These are phyloP conservation scores for Parazoanthus darwini DNA, from an alignment of 92 coral and sea anemone species.

Conservation along the genomic window DNA sequence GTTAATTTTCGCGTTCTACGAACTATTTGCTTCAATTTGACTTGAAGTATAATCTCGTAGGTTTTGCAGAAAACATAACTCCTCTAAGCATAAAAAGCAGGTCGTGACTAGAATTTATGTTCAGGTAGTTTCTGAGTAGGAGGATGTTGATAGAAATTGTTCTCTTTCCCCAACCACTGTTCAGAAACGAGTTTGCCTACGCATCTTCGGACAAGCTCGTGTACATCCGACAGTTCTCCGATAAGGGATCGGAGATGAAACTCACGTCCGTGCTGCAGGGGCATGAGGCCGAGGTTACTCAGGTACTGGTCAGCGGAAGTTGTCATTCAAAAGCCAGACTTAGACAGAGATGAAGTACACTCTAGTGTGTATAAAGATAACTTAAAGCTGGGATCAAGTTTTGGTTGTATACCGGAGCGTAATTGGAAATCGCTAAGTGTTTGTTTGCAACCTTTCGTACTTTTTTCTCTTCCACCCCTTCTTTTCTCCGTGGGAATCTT, in stretches of 20 bases:
- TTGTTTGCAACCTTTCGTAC: too few relatives aligned
- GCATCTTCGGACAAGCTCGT: constrained; percentile 97
- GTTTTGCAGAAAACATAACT: too few relatives aligned
- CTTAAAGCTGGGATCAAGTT: too few relatives aligned
- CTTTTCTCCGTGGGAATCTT: too few relatives aligned
- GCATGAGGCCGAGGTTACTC: constrained; percentile 98
- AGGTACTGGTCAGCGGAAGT: constrained; percentile 57
- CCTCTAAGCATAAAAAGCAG: neutral
- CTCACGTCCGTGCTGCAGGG: constrained; percentile 94
- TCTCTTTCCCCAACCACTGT: constrained; percentile 1
- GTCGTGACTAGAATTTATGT: neutral
- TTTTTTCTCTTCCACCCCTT: too few relatives aligned
- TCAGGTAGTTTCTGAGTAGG: neutral
- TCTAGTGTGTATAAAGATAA: too few relatives aligned
- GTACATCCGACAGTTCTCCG: constrained; percentile 92
- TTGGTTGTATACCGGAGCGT: too few relatives aligned
- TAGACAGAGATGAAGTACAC: neutral
- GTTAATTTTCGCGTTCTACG: too few relatives aligned
- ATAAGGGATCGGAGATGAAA: constrained; percentile 90
- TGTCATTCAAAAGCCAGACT: neutral
- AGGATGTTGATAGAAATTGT: neutral
- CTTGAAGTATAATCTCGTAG: too few relatives aligned
- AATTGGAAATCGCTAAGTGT: too few relatives aligned
- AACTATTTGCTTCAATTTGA: too few relatives aligned
- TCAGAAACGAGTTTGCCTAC: constrained; percentile 94